Conservation (phyloP, 1,140 invertebrate genomes). For the Neuroterus valhalla region DNA sequence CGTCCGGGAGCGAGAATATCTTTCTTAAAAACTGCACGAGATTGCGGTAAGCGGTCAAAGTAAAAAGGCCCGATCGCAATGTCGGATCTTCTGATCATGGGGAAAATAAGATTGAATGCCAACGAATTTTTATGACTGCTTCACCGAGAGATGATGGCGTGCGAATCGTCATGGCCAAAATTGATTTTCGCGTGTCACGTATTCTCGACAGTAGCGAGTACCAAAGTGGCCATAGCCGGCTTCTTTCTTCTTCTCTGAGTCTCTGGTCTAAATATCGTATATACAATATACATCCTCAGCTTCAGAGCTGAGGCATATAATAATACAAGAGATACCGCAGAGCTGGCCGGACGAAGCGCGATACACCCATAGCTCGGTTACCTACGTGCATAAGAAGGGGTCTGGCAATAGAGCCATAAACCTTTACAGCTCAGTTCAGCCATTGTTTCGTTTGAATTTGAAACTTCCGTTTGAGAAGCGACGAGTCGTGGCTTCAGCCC, state of each 20-base stretch:
- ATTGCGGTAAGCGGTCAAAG: slow-evolving; percentile 43
- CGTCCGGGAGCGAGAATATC: slow-evolving; percentile 7
- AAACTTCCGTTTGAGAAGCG: slow-evolving; percentile 62
- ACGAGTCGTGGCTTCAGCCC: slow-evolving; percentile 14
- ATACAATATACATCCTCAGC: not conserved
- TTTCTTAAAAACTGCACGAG: slow-evolving; percentile 33
- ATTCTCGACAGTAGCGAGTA: slow-evolving; percentile 51
- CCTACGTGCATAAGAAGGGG: slow-evolving; percentile 35
- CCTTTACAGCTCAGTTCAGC: slow-evolving; percentile 55
- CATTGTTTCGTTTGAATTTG: slow-evolving; percentile 59
- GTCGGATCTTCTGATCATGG: slow-evolving; percentile 39
- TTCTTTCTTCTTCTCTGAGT: slow-evolving; percentile 31
- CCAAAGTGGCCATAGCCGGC: slow-evolving; percentile 19
- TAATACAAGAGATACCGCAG: slow-evolving; percentile 39
- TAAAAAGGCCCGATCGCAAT: slow-evolving; percentile 48
- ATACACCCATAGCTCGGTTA: slow-evolving; percentile 16
- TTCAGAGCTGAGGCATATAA: slow-evolving; percentile 5
- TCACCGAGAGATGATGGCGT: slow-evolving; percentile 36
- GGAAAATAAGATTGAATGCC: slow-evolving; percentile 55
- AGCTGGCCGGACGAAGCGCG: slow-evolving; percentile 19
- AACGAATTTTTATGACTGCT: slow-evolving; percentile 54
- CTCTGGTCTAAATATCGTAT: not conserved
- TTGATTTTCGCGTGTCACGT: slow-evolving; percentile 67
- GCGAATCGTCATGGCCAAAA: slow-evolving; percentile 57
- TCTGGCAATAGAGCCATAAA: slow-evolving; percentile 62